Evolutionary conservation across 2,113 vertebrate genomes (phyloP).

Genomic region (Corythoichthys intestinalis): DNA sequence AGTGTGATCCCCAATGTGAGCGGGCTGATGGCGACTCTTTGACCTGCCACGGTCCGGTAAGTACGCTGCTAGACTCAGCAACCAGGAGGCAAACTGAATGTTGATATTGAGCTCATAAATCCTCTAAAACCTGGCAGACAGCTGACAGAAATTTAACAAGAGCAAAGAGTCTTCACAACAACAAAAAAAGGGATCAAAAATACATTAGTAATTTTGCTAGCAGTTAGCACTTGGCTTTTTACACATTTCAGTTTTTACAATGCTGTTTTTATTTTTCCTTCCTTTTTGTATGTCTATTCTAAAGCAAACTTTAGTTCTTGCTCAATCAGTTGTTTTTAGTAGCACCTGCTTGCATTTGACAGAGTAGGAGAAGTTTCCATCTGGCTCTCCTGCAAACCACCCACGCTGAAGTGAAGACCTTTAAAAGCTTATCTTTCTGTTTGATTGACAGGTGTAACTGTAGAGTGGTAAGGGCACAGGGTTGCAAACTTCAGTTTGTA

Average conservation of each 20-base stretch:
- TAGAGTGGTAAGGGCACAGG: neutral
- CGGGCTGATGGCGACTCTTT: slow-evolving; percentile 85
- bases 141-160: neutral
- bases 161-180: neutral
- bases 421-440: slow-evolving; percentile 37
- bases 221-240: neutral
- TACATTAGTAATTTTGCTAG: too few relatives aligned
- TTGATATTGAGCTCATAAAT: neutral
- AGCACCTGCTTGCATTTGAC: slow-evolving; percentile 31
- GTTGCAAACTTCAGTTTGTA: neutral
- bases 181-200: neutral
- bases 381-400: slow-evolving; percentile 14
- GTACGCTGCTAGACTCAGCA: slow-evolving; percentile 30
- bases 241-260: neutral
- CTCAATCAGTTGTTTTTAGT: slow-evolving; percentile 1
- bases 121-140: neutral
- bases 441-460: slow-evolving; percentile 35
- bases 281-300: neutral
- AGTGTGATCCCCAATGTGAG: slow-evolving; percentile 92
- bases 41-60: slow-evolving; percentile 90
- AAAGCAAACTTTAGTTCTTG: neutral
- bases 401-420: slow-evolving; percentile 29
- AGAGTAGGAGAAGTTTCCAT: slow-evolving; percentile 14
- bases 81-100: neutral
- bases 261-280: neutral